Conservation (phyloP, 2,797 vertebrate genomes). For the Phrynocephalus forsythii region DNA sequence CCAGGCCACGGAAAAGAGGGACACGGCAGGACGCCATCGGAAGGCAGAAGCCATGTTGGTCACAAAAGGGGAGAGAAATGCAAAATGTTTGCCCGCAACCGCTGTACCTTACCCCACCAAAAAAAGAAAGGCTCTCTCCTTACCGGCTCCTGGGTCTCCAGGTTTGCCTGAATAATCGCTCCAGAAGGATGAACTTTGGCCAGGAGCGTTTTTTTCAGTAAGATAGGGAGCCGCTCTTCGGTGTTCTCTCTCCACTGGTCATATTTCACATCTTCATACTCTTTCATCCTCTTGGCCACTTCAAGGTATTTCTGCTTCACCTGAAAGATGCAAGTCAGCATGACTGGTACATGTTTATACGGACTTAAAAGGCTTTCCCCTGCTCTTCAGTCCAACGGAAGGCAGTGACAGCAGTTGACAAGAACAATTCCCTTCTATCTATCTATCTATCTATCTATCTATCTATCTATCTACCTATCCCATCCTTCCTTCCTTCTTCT, state of each 20-base stretch:
- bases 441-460: too few species aligned
- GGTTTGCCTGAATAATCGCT: conserved; percentile 17
- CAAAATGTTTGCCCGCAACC: not conserved
- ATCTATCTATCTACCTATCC: too few species aligned
- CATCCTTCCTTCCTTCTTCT: too few species aligned
- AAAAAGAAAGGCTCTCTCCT: conserved; percentile 18
- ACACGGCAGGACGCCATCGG: not conserved
- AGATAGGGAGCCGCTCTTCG: conserved; percentile 73
- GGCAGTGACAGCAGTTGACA: not conserved
- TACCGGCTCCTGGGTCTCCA: conserved; percentile 66
- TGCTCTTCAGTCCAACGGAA: not conserved
- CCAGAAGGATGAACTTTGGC: conserved; percentile 52
- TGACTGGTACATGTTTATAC: not conserved
- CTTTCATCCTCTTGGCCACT: conserved; percentile 80
- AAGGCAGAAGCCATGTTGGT: not conserved
- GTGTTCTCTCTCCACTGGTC: conserved; percentile 79
- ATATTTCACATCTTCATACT: conserved; percentile 84
- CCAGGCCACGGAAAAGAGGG: conserved; percentile 37
- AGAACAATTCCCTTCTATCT: not conserved
- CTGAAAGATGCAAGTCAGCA: conserved; percentile 71
- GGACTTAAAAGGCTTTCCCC: not conserved
- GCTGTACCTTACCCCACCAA: not conserved
- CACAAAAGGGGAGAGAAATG: not conserved
- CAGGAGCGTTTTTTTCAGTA: conserved; percentile 86
- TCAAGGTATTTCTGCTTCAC: conserved; percentile 84